Evolutionary conservation across 2,113 vertebrate species (phyloP).

Genomic region (Ifrita kowaldi): DNA sequence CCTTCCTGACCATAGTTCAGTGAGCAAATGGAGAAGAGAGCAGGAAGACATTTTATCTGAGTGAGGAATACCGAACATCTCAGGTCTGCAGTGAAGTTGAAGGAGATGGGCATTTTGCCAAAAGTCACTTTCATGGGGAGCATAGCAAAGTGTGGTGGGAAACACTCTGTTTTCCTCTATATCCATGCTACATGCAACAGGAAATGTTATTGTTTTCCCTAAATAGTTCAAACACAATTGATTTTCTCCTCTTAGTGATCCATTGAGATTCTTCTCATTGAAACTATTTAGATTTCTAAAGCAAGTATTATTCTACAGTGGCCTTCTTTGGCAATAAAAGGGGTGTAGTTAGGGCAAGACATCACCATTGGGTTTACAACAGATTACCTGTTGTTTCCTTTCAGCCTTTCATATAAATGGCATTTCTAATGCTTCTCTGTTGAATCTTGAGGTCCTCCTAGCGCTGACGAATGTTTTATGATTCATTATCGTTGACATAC

Average conservation of each 20-base stretch:
- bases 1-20: neutral
- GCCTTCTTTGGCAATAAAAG: neutral
- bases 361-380: neutral
- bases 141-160: neutral
- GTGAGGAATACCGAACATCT: neutral
- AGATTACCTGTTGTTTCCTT: neutral
- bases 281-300: neutral
- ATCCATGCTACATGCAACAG: neutral
- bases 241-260: neutral
- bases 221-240: neutral
- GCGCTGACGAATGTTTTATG: neutral
- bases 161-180: neutral
- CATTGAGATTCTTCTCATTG: neutral
- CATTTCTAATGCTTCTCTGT: neutral
- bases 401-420: neutral
- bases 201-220: conserved; percentile 11
- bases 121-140: neutral
- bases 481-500: neutral
- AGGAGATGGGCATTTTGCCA: neutral
- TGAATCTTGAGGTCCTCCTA: neutral
- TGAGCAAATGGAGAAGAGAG: neutral
- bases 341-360: neutral
- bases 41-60: neutral
- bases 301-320: neutral
- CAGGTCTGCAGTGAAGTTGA: neutral